These are phyloP conservation scores for Tromatobia lineatoria DNA, from an alignment of 2,888 invertebrate genomes.

Conservation along the genomic window DNA sequence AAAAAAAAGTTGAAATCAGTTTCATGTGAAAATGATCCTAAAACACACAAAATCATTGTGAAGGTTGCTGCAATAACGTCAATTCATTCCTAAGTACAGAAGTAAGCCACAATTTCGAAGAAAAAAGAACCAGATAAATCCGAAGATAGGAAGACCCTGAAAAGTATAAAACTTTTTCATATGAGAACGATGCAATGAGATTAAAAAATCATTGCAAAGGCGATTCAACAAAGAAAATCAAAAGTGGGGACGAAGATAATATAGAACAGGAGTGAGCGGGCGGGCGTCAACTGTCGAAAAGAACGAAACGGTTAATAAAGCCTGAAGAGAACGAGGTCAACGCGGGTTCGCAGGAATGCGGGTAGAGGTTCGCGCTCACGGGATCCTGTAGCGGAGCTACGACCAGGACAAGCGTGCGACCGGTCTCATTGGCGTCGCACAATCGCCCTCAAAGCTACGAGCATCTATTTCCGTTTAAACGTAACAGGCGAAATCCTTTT, in stretches of 20 bases:
- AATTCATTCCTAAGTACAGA: too few species aligned
- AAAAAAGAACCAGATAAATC: too few species aligned
- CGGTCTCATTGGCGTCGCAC: constrained; percentile 10
- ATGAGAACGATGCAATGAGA: too few species aligned
- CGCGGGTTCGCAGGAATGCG: constrained; percentile 81
- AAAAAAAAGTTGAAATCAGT: too few species aligned
- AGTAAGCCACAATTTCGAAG: too few species aligned
- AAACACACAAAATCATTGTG: too few species aligned
- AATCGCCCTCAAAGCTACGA: constrained; percentile 10
- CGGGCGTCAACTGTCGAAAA: constrained; percentile 55
- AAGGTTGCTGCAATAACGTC: too few species aligned
- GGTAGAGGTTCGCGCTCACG: constrained; percentile 77
- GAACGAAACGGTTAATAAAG: constrained; percentile 63
- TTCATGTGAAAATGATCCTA: too few species aligned
- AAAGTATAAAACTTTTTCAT: too few species aligned
- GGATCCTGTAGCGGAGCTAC: constrained; percentile 71
- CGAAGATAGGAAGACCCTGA: too few species aligned
- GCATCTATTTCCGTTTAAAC: constrained; percentile 23
- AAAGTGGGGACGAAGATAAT: constrained; percentile 19
- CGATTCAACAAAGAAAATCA: not conserved
- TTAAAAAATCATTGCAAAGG: not conserved
- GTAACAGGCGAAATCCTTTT: not conserved
- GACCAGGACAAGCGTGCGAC: constrained; percentile 24
- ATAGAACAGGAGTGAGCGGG: constrained; percentile 30
- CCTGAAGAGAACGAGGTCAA: constrained; percentile 82